These are phyloP conservation scores for Myotis yumanensis DNA, from an alignment of 2,113 vertebrate genomes.

Conservation along the genomic window DNA sequence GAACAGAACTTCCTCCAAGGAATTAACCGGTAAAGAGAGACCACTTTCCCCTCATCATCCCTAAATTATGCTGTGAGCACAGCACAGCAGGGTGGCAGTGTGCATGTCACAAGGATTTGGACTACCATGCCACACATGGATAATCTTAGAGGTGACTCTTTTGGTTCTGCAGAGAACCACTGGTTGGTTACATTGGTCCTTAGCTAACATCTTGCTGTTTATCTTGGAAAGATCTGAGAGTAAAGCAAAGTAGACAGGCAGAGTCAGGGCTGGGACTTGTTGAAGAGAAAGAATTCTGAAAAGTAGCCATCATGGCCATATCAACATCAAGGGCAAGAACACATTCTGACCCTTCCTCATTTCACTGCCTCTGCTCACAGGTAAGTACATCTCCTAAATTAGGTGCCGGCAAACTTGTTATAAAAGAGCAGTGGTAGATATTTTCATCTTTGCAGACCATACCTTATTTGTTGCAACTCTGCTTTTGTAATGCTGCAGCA, in stretches of 20 bases:
- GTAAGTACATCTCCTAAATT: background rate
- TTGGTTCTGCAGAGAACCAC: background rate
- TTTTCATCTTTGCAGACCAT: background rate
- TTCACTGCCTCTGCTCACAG: background rate
- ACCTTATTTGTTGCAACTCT: background rate
- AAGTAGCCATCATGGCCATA: background rate
- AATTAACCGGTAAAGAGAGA: conserved; percentile 69
- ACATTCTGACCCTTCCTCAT: background rate
- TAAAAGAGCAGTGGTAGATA: background rate
- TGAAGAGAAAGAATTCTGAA: background rate
- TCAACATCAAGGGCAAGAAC: accelerated
- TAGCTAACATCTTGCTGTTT: background rate
- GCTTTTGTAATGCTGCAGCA: accelerated
- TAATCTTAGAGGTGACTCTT: conserved; percentile 27
- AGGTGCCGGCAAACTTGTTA: background rate
- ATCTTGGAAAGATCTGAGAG: background rate
- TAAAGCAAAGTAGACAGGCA: background rate
- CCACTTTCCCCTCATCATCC: background rate
- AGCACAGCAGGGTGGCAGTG: accelerated
- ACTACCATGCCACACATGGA: accelerated
- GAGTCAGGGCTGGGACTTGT: background rate
- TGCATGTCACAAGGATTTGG: background rate
- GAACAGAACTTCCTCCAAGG: conserved; percentile 80
- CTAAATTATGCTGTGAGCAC: conserved; percentile 9
- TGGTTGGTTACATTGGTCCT: background rate